Base-by-base conservation (phyloP, 2,888 invertebrate genomes). In the Melanotus villosus region DNA sequence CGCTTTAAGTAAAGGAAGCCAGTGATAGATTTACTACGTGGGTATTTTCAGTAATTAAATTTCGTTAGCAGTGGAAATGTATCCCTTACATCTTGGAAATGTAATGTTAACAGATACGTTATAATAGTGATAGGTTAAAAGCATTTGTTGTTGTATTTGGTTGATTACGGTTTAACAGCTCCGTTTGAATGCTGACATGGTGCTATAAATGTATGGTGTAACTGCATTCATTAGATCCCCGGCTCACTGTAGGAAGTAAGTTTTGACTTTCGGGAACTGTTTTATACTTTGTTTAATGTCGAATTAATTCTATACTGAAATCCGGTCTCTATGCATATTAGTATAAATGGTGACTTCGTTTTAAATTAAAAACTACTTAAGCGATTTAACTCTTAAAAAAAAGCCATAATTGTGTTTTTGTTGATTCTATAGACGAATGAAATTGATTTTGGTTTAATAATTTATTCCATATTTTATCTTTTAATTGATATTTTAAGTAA, bases 141-240 rank as follows among this genome's bases (percentile, higher is more conserved):
- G 52, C n/a, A 12, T 23, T 52, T 32, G 52, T 32, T 52, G 30
- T 19, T 7, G 30, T 58, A 26, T 60, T 64, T 43, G 50, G 50
- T 50, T 57, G 56, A 64, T 58, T 68, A 50, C 34, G 41, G 54
- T 56, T 63, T 62, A 71, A 65, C 74, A 69, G 74, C 75, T 75
- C 47, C 65, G 45, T 65, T 63, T 64, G 38, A 58, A 72, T 73
- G 65, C 65, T 70, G 72, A 68, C 47, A 71, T 56, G 63, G 36
- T 32, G 67, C 67, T 75, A 75, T 71, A 72, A 73, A 75, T 75
- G 73, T 72, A 72, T 67, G 75, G 71, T 73, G 73, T 76, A 76
- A 76, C 76, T 75, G 75, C 75, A 76, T 76, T 76, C 76, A 76
- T 75, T 76, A 75, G 72, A 75, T 74, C 70, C 71, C 74, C 68